Percentiles rank a stretch among this genome's conserved stretches.
Conservation (phyloP, 1,140 invertebrate species). For the Procambarus clarkii region DNA sequence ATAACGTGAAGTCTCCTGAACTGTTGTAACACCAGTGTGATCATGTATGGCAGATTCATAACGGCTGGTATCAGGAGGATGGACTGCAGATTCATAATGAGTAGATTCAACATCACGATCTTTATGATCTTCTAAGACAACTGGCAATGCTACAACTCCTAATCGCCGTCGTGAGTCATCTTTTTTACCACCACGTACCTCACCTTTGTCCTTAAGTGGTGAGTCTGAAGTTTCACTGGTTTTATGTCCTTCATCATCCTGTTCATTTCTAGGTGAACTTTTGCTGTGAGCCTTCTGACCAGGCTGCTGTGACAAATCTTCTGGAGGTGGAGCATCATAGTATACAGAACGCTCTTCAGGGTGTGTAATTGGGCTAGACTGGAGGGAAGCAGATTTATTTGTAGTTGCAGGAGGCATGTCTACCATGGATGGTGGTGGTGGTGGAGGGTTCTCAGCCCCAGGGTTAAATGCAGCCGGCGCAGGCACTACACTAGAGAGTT, state of each 20-base stretch:
- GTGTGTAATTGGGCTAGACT: conserved; percentile 65
- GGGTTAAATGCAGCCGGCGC: conserved; percentile 68
- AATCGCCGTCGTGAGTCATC: conserved; percentile 59
- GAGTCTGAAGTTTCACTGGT: conserved; percentile 67
- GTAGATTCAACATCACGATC: conserved; percentile 65
- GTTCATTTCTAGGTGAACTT: conserved; percentile 66
- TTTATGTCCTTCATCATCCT: conserved; percentile 68
- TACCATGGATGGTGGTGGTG: conserved; percentile 51
- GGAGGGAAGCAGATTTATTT: conserved; percentile 62
- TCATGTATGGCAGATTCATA: conserved; percentile 72
- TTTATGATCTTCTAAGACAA: conserved; percentile 70
- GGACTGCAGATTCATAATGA: conserved; percentile 67
- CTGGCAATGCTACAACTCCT: conserved; percentile 64
- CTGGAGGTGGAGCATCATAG: conserved; percentile 71
- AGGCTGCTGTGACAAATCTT: conserved; percentile 62
- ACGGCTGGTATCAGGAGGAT: conserved; percentile 67
- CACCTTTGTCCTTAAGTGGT: conserved; percentile 47
- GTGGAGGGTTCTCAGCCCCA: conserved; percentile 38
- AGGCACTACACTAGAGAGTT: conserved; percentile 68
- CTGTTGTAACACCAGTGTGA: conserved; percentile 37
- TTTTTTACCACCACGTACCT: conserved; percentile 39
- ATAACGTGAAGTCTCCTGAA: conserved; percentile 62
- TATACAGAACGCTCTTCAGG: conserved; percentile 73
- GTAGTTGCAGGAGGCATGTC: conserved; percentile 61
- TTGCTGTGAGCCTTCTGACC: conserved; percentile 53